A percentile compares a stretch with the other conserved stretches of the same genome.
Evolutionary conservation across 2,113 vertebrate species (phyloP).

Genomic region (Prinia subflava): DNA sequence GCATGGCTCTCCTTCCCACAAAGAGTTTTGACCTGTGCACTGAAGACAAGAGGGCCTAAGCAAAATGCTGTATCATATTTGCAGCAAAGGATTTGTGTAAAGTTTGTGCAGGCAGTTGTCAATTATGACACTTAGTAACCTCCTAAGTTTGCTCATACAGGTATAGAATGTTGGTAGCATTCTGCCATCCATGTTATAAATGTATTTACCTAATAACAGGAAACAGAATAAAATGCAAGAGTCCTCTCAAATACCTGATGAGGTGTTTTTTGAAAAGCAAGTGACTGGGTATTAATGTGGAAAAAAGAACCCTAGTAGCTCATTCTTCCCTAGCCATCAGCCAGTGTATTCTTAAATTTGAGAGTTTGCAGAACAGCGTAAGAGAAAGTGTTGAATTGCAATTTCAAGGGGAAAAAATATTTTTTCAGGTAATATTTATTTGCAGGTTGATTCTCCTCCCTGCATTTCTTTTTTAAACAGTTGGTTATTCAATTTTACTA

Average conservation of each 20-base stretch:
- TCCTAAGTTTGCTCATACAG: not conserved
- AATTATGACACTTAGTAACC: not conserved
- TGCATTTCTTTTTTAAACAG: not conserved
- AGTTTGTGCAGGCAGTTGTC: not conserved
- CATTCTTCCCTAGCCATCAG: not conserved
- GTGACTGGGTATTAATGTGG: not conserved
- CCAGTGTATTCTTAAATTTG: not conserved
- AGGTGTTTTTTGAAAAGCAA: not conserved
- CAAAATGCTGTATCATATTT: not conserved
- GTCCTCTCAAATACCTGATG: not conserved
- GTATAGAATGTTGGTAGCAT: not conserved
- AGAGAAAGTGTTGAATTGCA: not conserved
- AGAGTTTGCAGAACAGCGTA: not conserved
- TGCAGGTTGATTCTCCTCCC: not conserved
- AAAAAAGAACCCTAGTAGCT: not conserved
- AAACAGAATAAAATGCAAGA: not conserved
- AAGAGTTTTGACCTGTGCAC: not conserved
- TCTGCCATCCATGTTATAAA: not conserved
- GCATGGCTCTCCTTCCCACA: not conserved
- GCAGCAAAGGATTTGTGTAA: not conserved
- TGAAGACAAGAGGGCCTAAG: not conserved
- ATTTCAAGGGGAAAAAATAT: not conserved
- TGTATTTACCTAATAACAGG: not conserved
- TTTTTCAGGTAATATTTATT: not conserved
- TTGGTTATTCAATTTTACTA: not conserved